Evolutionary conservation across 2,113 vertebrate genomes (phyloP), one percentile per base, ranked within the genome.

Genomic region (Gymnocephalus cernua): DNA sequence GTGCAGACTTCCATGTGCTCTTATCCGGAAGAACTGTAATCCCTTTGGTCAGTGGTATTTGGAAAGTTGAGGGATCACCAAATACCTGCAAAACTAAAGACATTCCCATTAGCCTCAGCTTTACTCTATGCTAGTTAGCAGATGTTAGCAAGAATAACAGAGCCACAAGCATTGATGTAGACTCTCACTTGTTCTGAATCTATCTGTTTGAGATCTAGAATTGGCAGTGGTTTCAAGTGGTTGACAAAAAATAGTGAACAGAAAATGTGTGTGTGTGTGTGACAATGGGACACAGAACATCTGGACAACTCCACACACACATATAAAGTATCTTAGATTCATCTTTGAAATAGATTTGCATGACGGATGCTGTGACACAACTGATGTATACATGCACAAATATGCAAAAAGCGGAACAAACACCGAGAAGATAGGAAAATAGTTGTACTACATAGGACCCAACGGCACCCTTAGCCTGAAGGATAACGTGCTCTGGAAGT

Each of bases 311-410:
- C 19, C 7, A 27, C 56, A 10, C 2, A 6, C 48, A 23, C n/a
- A n/a, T n/a, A n/a, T n/a, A n/a, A n/a, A n/a, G n/a, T 54, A 56
- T 44, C 47, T 25, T 18, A 12, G 32, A 68, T 53, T 16, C 1
- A 27, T 71, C 62, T 75, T 62, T 63, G 59, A 15, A 77, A 64
- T 10, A 61, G n/a, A 83, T 62, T 81, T 74, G 59, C 67, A 79
- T 77, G 56, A 23, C 23, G 32, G 38, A 62, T 45, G 29, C 51
- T 7, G 32, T 6, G 0, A 44, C 25, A 84, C 27, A 63, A 51
- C 10, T 13, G 48, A 50, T 32, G 21, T 3, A 78, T 12, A 1
- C 27, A 62, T 14, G 14, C 54, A 53, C 44, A 29, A n/a, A 72
- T 47, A 67, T 11, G 38, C 62, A 64, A 62, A 73, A 18, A 25